These are phyloP conservation scores for Drosophila persimilis DNA, from an alignment of 1,140 invertebrate genomes.

Conservation along the genomic window DNA sequence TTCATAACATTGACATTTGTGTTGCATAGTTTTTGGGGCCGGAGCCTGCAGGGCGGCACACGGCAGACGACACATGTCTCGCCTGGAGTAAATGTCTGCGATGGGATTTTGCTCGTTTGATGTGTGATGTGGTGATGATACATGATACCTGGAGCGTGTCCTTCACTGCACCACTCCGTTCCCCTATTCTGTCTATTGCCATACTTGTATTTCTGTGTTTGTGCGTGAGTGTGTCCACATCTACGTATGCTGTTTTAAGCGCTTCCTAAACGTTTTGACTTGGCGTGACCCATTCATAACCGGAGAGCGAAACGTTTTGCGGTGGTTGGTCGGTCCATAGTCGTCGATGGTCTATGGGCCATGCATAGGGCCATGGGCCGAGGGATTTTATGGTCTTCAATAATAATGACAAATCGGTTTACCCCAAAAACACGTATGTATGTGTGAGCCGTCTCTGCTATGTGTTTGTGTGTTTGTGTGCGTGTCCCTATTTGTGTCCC, in stretches of 20 bases:
- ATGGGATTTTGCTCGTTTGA: too few species aligned
- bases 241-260: slow-evolving; percentile 45
- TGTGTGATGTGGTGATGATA: too few species aligned
- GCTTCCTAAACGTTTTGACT: slow-evolving; percentile 66
- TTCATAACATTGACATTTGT: too few species aligned
- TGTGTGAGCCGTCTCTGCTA: not conserved
- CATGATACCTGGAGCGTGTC: too few species aligned
- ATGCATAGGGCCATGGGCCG: slow-evolving; percentile 6
- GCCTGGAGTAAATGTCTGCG: too few species aligned
- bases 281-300: slow-evolving; percentile 38
- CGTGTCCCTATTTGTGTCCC: not conserved
- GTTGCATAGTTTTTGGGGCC: too few species aligned
- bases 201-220: not conserved
- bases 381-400: slow-evolving; percentile 63
- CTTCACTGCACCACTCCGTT: too few species aligned
- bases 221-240: slow-evolving; percentile 3
- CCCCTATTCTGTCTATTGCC: not conserved
- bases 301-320: slow-evolving; percentile 3
- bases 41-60: too few species aligned
- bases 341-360: too few species aligned
- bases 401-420: slow-evolving; percentile 80
- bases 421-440: slow-evolving; percentile 14
- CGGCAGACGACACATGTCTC: too few species aligned
- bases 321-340: slow-evolving; percentile 1
- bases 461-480: slow-evolving; percentile 12